Evolutionary conservation across 2,888 invertebrate species (phyloP).

Genomic region (Pollenia griseotomentosa): DNA sequence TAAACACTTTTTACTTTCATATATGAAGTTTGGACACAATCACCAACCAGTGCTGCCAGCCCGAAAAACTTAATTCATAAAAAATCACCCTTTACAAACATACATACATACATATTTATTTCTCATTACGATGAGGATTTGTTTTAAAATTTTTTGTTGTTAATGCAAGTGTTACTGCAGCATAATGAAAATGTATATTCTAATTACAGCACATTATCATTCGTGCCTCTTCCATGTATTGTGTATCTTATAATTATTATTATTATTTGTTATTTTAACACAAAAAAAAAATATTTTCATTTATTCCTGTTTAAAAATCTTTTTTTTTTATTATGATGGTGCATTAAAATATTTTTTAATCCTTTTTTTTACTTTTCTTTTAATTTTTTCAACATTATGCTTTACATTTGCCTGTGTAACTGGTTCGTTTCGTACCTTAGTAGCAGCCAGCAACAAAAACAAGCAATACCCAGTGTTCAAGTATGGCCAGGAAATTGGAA

Average conservation of each 20-base stretch:
- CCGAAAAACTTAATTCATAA: no score
- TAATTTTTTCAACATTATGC: slow-evolving; percentile 31
- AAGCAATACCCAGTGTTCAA: slow-evolving; percentile 33
- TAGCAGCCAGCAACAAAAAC: slow-evolving; percentile 15
- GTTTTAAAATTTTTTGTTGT: slow-evolving; percentile 25
- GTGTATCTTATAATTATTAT: slow-evolving; percentile 54
- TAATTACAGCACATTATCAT: slow-evolving; percentile 69
- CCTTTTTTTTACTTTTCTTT: neutral
- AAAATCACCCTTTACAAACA: no score
- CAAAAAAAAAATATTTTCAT: slow-evolving; percentile 49
- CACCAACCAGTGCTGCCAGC: no score
- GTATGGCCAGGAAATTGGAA: slow-evolving; percentile 76
- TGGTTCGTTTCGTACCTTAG: slow-evolving; percentile 17
- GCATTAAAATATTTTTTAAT: slow-evolving; percentile 54
- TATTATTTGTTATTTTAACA: slow-evolving; percentile 47
- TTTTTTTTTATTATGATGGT: slow-evolving; percentile 64
- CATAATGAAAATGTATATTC: slow-evolving; percentile 67
- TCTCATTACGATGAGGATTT: neutral
- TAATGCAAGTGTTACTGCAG: slow-evolving; percentile 30
- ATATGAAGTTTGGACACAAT: no score
- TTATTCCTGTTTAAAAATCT: slow-evolving; percentile 47
- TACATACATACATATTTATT: neutral
- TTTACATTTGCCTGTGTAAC: slow-evolving; percentile 28
- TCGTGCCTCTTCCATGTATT: slow-evolving; percentile 43
- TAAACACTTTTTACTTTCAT: no score